These are phyloP conservation scores for Blastobasis adustella DNA, from an alignment of 2,888 invertebrate species.

Conservation along the genomic window DNA sequence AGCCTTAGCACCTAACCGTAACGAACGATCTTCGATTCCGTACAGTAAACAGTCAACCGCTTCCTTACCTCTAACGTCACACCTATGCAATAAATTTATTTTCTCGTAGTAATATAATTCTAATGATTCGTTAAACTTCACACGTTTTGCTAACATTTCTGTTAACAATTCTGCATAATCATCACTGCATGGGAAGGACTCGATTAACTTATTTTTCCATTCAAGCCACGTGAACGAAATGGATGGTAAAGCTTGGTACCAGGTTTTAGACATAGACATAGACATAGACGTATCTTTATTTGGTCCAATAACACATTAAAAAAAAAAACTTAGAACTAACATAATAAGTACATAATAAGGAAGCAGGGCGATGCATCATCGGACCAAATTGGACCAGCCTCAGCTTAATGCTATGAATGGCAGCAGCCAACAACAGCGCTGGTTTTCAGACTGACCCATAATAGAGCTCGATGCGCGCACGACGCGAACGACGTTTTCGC, in stretches of 20 bases:
- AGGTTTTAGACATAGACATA: no score
- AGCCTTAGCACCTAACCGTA: constrained; percentile 11
- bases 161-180: constrained; percentile 12
- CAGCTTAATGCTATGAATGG: no score
- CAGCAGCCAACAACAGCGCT: no score
- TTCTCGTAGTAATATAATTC: constrained; percentile 11
- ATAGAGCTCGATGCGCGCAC: no score
- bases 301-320: no score
- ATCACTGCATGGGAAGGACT: constrained; percentile 13
- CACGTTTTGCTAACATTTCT: constrained; percentile 10
- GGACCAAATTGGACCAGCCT: no score
- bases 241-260: constrained; percentile 11
- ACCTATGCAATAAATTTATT: constrained; percentile 10
- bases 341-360: no score
- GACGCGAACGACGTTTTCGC: no score
- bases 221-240: constrained; percentile 10
- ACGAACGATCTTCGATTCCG: constrained; percentile 6
- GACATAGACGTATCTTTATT: no score
- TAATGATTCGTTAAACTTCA: constrained; percentile 8
- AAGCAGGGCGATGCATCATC: no score
- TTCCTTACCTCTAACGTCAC: constrained; percentile 8
- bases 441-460: no score
- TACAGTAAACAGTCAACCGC: constrained; percentile 11
- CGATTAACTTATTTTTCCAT: constrained; percentile 10
- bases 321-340: no score